Conservation (phyloP, 2,113 vertebrate genomes). For the Pterocles gutturalis region DNA sequence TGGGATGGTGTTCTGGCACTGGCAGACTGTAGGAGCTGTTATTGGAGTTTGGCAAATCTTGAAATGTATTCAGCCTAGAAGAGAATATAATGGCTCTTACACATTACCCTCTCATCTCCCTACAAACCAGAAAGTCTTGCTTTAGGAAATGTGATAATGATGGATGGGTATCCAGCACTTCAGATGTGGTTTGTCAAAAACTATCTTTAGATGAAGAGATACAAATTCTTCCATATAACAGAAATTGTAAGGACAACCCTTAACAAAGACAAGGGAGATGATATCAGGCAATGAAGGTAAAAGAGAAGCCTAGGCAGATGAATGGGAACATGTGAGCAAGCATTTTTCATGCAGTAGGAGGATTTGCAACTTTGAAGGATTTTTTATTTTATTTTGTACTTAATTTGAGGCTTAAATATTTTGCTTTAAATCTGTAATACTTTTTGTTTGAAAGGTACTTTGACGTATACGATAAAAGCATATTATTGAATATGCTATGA, state of each 20-base stretch:
- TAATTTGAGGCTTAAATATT: not conserved
- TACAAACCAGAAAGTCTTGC: not conserved
- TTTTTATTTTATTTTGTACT: not conserved
- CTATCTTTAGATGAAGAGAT: not conserved
- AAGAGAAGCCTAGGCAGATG: not conserved
- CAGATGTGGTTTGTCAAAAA: not conserved
- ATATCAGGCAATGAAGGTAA: not conserved
- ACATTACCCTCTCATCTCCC: not conserved
- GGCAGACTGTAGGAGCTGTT: not conserved
- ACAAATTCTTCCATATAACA: not conserved
- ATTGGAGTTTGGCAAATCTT: not conserved
- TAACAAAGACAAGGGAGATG: not conserved
- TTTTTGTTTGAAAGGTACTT: not conserved
- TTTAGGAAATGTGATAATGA: not conserved
- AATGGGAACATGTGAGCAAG: not conserved
- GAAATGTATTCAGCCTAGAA: not conserved
- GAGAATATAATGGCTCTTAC: not conserved
- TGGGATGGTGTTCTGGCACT: not conserved
- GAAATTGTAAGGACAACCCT: not conserved
- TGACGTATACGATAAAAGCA: fast-evolving
- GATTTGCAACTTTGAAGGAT: not conserved
- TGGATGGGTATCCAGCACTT: not conserved
- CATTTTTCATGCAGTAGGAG: not conserved
- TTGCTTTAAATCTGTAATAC: not conserved
- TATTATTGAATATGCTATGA: not conserved